A percentile compares a stretch with the other conserved stretches of the same genome.
These are phyloP conservation scores for Tetramorium parvispinum DNA, from an alignment of 1,140 invertebrate species.

Conservation along the genomic window DNA sequence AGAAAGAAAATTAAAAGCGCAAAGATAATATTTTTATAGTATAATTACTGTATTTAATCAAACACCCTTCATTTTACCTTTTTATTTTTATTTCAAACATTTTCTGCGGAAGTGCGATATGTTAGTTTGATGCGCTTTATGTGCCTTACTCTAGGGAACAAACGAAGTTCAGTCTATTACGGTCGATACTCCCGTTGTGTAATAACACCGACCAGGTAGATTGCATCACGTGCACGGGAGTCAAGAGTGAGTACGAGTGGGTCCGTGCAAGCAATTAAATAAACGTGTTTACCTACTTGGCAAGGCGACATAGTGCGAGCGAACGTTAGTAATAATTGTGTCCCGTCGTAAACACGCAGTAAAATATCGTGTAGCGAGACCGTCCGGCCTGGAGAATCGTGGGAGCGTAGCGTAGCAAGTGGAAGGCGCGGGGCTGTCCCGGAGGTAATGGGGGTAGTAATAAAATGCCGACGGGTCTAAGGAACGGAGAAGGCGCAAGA, in stretches of 20 bases:
- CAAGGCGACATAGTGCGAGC: neutral
- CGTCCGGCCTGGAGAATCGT: conserved; percentile 5
- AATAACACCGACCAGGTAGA: conserved; percentile 1
- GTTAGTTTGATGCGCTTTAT: conserved; percentile 2
- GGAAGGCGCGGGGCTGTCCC: conserved; percentile 44
- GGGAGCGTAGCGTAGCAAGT: conserved; percentile 39
- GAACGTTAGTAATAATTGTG: conserved; percentile 71
- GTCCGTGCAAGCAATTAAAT: conserved; percentile 56
- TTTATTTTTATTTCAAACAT: neutral
- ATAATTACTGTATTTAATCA: neutral
- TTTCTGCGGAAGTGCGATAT: neutral
- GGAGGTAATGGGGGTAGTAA: conserved; percentile 75
- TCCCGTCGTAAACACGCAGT: conserved; percentile 68
- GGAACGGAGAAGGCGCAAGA: conserved; percentile 47
- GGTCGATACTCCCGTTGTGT: conserved; percentile 1
- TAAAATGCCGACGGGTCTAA: conserved; percentile 72
- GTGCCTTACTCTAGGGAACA: neutral
- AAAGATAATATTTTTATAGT: neutral
- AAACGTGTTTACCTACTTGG: conserved; percentile 46
- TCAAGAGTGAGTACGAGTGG: neutral
- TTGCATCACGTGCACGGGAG: neutral
- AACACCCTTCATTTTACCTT: neutral
- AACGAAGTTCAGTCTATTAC: conserved; percentile 33
- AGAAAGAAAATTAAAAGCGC: neutral
- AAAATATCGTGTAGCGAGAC: conserved; percentile 69